Evolutionary conservation across 2,797 vertebrate species (phyloP), one percentile per base, ranked within the genome.

Genomic region (Macrochelys suwanniensis): DNA sequence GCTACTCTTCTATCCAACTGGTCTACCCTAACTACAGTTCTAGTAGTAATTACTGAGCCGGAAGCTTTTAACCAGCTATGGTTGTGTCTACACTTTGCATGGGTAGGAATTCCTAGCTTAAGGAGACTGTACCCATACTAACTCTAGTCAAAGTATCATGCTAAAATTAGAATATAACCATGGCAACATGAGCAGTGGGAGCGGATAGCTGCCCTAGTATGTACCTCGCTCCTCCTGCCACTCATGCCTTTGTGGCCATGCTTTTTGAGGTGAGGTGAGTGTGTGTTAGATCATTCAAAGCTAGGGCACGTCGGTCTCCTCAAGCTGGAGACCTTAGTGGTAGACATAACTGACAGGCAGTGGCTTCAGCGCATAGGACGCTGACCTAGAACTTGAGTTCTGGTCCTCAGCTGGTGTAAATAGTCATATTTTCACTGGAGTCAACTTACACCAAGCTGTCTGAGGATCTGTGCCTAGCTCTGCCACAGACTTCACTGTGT

Each of bases 41-140:
- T 45, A 82, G 3, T 17, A 0, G 0, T 37, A 19, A 3, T 56
- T 83, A 50, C 0, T 51, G 15, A 86, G 11, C 56, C 57, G 4
- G 3, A 92, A 80, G 11, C 17, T 79, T 1, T 47, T 86, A 56
- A 9, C 16, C 33, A 65, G 61, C 33, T n/a, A 9, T 65, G 61
- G 33, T 19, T 19, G 61, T 65, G 33, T n/a, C 15, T n/a, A 65
- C 61, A 9, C 59, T n/a, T n/a, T 4, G 33, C 7, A 65, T 65
- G 16, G 61, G 16, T 65, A 33, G 61, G 61, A n/a, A n/a, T n/a
- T 65, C 16, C 61, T 33, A 19, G 61, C 61, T 65, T 33, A 17
- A n/a, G 61, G 61, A 65, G 61, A n/a, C 33, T n/a, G 17, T 17
- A 26, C 61, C 61, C 31, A 17, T n/a, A 16, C 33, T n/a, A n/a